Conservation (phyloP, 2,888 invertebrate genomes). For the Athetis lepigone region DNA sequence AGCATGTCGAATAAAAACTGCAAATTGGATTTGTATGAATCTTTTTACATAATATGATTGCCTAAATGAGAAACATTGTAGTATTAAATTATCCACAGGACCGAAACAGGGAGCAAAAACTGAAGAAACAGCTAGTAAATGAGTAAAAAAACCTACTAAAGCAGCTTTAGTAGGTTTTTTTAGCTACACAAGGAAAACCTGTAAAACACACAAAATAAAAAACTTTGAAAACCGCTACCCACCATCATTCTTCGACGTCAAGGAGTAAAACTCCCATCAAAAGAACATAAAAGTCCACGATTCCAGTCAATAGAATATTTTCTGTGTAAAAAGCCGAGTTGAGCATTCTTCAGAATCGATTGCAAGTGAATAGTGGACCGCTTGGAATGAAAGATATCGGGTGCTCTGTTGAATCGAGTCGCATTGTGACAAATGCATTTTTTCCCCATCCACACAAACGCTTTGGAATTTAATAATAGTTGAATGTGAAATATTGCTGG, state of each 20-base stretch:
- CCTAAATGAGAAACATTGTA: no score
- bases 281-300: conserved; percentile 56
- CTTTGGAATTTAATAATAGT: conserved; percentile 63
- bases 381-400: conserved; percentile 65
- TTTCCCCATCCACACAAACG: conserved; percentile 49
- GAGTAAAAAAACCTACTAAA: no score
- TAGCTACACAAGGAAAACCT: no score
- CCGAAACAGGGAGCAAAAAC: no score
- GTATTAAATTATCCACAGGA: no score
- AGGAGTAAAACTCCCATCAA: conserved; percentile 54
- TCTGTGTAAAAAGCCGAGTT: conserved; percentile 58
- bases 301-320: conserved; percentile 57
- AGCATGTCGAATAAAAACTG: no score
- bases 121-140: no score
- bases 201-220: no score
- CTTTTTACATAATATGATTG: no score
- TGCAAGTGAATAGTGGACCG: conserved; percentile 59
- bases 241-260: conserved; percentile 40
- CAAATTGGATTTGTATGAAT: no score
- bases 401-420: conserved; percentile 57
- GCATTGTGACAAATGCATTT: conserved; percentile 68
- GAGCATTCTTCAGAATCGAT: conserved; percentile 61
- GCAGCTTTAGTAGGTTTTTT: no score
- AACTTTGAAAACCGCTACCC: no score
- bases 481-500: conserved; percentile 55